Conservation (phyloP, 2,113 vertebrate genomes). For the Elephas maximus region DNA sequence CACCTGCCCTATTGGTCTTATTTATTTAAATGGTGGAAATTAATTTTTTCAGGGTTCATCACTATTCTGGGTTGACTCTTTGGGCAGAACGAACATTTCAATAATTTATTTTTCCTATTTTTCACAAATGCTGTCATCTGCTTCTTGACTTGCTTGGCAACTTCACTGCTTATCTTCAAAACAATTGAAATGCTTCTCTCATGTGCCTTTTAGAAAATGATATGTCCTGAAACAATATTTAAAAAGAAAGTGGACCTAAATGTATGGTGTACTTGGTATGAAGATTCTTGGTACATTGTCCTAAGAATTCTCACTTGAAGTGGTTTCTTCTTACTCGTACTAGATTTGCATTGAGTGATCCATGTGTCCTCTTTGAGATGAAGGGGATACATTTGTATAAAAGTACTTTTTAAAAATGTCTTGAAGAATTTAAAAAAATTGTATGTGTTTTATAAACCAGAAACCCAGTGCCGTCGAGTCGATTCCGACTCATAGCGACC, state of each 20-base stretch:
- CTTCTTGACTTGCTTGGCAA: neutral
- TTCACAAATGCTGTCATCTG: constrained; percentile 55
- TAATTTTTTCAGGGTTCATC: neutral
- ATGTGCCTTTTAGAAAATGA: neutral
- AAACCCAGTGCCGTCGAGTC: no score
- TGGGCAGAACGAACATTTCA: neutral
- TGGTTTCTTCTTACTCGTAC: neutral
- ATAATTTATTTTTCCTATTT: neutral
- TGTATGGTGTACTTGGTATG: neutral
- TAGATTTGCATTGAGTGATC: neutral
- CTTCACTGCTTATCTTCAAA: neutral
- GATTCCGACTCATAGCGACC: no score
- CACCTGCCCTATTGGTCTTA: fast-evolving
- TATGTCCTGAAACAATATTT: neutral
- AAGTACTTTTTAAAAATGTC: neutral
- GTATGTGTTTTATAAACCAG: neutral
- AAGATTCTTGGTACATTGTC: neutral
- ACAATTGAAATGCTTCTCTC: neutral
- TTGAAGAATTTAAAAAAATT: neutral
- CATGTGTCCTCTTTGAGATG: neutral
- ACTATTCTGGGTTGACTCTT: neutral
- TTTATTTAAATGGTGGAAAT: neutral
- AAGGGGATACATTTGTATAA: neutral
- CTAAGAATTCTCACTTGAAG: neutral
- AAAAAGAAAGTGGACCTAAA: neutral